Base-by-base conservation (phyloP, 2,888 invertebrate genomes). In the Anodontia alba region DNA sequence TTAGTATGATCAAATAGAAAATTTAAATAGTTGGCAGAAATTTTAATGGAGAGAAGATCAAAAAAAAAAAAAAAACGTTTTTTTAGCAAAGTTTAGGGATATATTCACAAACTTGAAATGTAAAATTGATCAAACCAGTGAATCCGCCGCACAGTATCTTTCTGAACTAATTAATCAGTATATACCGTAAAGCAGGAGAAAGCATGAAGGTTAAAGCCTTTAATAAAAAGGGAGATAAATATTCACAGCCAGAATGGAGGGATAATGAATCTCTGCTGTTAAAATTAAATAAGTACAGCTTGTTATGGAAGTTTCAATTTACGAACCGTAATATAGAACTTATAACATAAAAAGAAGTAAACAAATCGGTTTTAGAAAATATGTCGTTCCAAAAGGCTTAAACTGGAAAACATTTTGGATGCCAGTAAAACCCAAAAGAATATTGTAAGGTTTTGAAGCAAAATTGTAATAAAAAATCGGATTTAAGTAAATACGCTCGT, bases 391-490 rank as follows among this genome's bases (percentile, higher is more conserved):
- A 51, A 51, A 51, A 10, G 51, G 7, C 20, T 51, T 17, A 51
- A 51, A 51, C 20, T 51, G 8, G 51, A 51, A 51, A 51, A 51
- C 3, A n/a, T 51, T 5, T 17, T 51, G 20, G 23, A 51, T 12
- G 51, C 23, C 20, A 51, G 51, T 51, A 17, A 23, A 51, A 51
- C 20, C 51, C 51, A 5, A 17, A 23, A 5, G 10, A 51, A 12
- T 51, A 51, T 20, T 51, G 51, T 10, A 51, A 51, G 20, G 7
- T 5, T n/a, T 5, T 51, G 20, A 51, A 51, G 23, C 51, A 51
- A 51, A 51, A 51, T 20, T 51, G 51, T 20, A 51, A 51, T 51
- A 51, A n/a, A n/a, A n/a, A n/a, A n/a, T n/a, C n/a, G n/a, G n/a
- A n/a, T n/a, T n/a, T n/a, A n/a, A n/a, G n/a, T n/a, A n/a, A n/a